Conservation (phyloP, 2,888 invertebrate species). For the Cephus pulcher region DNA sequence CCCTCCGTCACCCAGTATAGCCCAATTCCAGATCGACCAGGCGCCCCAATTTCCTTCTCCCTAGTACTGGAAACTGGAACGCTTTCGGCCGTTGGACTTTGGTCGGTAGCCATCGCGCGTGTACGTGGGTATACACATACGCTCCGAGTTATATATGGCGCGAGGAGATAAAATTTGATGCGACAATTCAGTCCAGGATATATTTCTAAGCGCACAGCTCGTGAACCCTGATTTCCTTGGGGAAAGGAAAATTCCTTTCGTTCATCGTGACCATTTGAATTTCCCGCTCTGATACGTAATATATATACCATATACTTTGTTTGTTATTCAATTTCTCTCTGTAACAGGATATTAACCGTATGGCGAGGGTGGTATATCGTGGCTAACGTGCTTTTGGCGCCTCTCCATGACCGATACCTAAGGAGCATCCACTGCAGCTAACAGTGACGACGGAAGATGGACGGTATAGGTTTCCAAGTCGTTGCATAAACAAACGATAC, state of each 20-base stretch:
- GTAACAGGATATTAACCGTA: not conserved
- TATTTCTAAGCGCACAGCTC: not conserved
- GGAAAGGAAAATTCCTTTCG: not conserved
- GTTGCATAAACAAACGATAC: not conserved
- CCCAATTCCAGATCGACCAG: not conserved
- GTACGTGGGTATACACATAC: not conserved
- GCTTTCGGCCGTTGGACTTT: not conserved
- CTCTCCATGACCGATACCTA: not conserved
- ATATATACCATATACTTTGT: not conserved
- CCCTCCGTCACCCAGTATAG: not conserved
- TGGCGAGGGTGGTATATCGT: not conserved
- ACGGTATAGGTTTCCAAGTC: not conserved
- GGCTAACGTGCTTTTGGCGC: not conserved
- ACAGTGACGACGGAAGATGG: not conserved
- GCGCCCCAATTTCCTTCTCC: not conserved
- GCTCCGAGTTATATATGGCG: not conserved
- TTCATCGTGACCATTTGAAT: not conserved
- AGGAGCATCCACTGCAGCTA: not conserved
- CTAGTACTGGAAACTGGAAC: not conserved
- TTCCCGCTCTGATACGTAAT: not conserved
- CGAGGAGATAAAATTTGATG: not conserved
- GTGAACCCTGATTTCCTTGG: not conserved
- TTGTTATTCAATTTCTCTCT: not conserved
- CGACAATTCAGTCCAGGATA: not conserved
- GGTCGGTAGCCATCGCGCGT: not conserved